Evolutionary conservation across 2,113 vertebrate species (phyloP).

Genomic region (Ursus arctos): DNA sequence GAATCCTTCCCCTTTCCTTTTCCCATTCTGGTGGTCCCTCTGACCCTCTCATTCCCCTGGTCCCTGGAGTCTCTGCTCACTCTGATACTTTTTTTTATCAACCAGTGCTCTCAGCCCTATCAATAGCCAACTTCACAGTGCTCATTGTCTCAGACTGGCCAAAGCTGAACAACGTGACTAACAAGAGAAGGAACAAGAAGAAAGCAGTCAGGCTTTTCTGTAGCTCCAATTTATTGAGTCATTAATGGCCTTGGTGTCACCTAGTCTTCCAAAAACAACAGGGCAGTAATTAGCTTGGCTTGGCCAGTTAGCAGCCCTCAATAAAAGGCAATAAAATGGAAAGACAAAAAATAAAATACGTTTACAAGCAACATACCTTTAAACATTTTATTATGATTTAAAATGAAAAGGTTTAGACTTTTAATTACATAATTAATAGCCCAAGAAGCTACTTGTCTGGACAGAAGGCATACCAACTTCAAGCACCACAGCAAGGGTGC

Average conservation of each 20-base stretch:
- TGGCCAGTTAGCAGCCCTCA: not conserved
- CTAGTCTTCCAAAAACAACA: slow-evolving; percentile 66
- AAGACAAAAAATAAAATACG: slow-evolving; percentile 69
- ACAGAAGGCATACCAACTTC: slow-evolving; percentile 72
- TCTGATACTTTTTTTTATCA: not conserved
- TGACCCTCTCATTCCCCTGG: not conserved
- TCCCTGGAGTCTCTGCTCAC: not conserved
- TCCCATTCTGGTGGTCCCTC: not conserved
- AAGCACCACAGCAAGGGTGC: slow-evolving; percentile 48
- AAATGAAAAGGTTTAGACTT: slow-evolving; percentile 77
- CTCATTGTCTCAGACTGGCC: not conserved
- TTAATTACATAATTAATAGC: slow-evolving; percentile 79
- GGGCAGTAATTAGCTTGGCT: slow-evolving; percentile 64
- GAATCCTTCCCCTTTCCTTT: not conserved
- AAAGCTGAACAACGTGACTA: not conserved
- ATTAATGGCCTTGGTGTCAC: slow-evolving; percentile 46
- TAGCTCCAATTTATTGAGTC: not conserved
- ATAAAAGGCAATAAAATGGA: slow-evolving; percentile 71
- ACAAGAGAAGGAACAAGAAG: not conserved
- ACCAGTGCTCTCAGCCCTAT: not conserved
- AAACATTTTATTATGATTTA: slow-evolving; percentile 76
- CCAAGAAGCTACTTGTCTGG: slow-evolving; percentile 76
- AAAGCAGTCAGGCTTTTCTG: not conserved
- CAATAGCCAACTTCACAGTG: not conserved
- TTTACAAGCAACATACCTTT: slow-evolving; percentile 77